Evolutionary conservation across 37 sponge, comb jelly and placozoan species (phyloP), one percentile per base, ranked within the genome.

Genomic region (Chondrosia reniformis): DNA sequence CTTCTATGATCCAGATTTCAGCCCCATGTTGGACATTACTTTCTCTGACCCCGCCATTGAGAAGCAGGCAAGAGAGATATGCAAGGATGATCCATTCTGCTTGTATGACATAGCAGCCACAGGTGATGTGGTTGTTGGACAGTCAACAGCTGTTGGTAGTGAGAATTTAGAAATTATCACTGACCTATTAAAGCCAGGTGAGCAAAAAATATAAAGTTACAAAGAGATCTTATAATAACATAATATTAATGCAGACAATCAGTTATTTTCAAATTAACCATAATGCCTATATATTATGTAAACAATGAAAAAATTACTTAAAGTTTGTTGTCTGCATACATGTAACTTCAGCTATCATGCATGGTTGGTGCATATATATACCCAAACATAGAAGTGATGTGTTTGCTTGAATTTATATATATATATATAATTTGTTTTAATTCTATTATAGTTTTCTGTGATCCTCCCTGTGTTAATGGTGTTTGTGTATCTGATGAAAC

Each of bases 381-480:
- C n/a, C n/a, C n/a, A n/a, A n/a, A n/a, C n/a, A n/a, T n/a, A n/a
- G n/a, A n/a, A n/a, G n/a, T n/a, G n/a, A n/a, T n/a, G n/a, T n/a
- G n/a, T n/a, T n/a, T n/a, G n/a, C n/a, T n/a, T n/a, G n/a, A n/a
- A n/a, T n/a, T n/a, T n/a, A n/a, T n/a, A n/a, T n/a, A n/a, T n/a
- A 8, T 22, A 61, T 24, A 22, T 61, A 24, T 61, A 61, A 21
- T 21, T 7, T 8, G 3, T 64, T 5, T 28, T 30, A 33, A 33
- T 32, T 28, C 41, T 40, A 1, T 40, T 3, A 24, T n/a, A 69
- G 72, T 37, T 78, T 45, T 36, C 21, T 90, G 90, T 79, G 76
- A 82, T 34, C 86, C 90, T 37, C 45, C 83, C 37, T 90, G 90
- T 79, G 80, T 65, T 21, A 67, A 90, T 75, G 90, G 90, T 39